These are phyloP conservation scores for Dorcus hopei DNA, from an alignment of 2,888 invertebrate species.

Conservation along the genomic window DNA sequence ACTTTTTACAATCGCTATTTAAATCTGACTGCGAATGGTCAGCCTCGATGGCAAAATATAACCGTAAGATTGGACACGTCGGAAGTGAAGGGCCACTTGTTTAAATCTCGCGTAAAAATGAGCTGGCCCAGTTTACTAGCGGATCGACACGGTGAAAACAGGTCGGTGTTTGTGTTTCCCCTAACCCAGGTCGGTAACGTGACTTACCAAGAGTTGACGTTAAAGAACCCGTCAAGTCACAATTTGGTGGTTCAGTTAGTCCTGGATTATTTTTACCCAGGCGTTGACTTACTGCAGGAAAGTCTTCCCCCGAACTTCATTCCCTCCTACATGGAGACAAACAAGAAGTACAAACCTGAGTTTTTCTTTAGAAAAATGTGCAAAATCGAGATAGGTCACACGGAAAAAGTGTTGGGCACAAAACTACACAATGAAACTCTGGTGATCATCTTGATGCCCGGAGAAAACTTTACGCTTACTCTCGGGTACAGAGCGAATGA, in stretches of 20 bases:
- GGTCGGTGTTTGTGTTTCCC: slow-evolving; percentile 60
- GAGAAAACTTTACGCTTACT: slow-evolving; percentile 51
- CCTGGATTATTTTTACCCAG: slow-evolving; percentile 68
- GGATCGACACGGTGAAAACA: slow-evolving; percentile 41
- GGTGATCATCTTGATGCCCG: slow-evolving; percentile 59
- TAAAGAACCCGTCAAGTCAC: slow-evolving; percentile 71
- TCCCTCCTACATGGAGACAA: slow-evolving; percentile 22
- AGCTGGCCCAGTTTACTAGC: slow-evolving; percentile 62
- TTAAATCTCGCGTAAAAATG: slow-evolving; percentile 63
- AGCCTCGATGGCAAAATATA: slow-evolving; percentile 61
- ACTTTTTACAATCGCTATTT: slow-evolving; percentile 60
- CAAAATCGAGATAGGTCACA: slow-evolving; percentile 9
- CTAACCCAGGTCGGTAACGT: slow-evolving; percentile 72
- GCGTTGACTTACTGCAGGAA: slow-evolving; percentile 55
- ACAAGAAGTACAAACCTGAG: slow-evolving; percentile 13
- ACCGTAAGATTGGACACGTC: slow-evolving; percentile 75
- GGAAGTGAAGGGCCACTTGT: slow-evolving; percentile 63
- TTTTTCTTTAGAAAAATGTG: slow-evolving; percentile 11
- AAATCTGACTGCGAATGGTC: slow-evolving; percentile 51
- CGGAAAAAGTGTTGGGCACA: slow-evolving; percentile 29
- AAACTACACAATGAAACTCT: slow-evolving; percentile 52
- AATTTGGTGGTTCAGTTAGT: slow-evolving; percentile 70
- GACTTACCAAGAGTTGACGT: slow-evolving; percentile 61
- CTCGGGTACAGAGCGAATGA: slow-evolving; percentile 52
- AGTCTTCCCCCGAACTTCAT: slow-evolving; percentile 49